Percentiles rank a stretch among this genome's conserved stretches.
Evolutionary conservation across 2,888 invertebrate species (phyloP).

Genomic region (Lasioglossum malachurum): DNA sequence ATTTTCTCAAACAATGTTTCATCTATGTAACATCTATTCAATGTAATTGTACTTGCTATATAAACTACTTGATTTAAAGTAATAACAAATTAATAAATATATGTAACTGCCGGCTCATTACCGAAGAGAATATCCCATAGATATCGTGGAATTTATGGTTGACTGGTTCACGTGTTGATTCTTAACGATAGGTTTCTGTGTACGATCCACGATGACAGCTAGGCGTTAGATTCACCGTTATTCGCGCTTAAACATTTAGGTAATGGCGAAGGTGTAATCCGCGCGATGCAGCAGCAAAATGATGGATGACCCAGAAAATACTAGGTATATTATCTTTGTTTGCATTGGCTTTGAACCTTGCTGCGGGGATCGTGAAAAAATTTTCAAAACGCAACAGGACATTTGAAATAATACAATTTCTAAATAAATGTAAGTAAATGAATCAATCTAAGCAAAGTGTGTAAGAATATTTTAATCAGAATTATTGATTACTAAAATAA

Average conservation of each 20-base stretch:
- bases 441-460: too few relatives aligned
- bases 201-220: conserved; percentile 48
- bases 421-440: too few relatives aligned
- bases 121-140: conserved; percentile 22
- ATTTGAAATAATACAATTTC: not conserved
- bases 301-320: conserved; percentile 2
- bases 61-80: too few relatives aligned
- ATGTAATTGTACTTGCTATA: too few relatives aligned
- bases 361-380: not conserved
- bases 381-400: not conserved
- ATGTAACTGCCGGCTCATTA: conserved; percentile 25
- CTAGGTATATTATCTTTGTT: not conserved
- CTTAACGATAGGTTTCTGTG: conserved; percentile 48
- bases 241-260: conserved; percentile 10
- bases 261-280: conserved; percentile 13
- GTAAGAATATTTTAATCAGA: too few relatives aligned
- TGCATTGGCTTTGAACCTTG: conserved; percentile 7
- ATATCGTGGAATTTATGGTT: conserved; percentile 37
- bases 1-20: too few relatives aligned
- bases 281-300: conserved; percentile 15
- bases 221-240: conserved; percentile 55
- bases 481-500: too few relatives aligned
- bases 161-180: conserved; percentile 32
- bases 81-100: too few relatives aligned
- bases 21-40: too few relatives aligned